Evolutionary conservation across 1,140 invertebrate genomes (phyloP).

Genomic region (Drosophila sechellia): DNA sequence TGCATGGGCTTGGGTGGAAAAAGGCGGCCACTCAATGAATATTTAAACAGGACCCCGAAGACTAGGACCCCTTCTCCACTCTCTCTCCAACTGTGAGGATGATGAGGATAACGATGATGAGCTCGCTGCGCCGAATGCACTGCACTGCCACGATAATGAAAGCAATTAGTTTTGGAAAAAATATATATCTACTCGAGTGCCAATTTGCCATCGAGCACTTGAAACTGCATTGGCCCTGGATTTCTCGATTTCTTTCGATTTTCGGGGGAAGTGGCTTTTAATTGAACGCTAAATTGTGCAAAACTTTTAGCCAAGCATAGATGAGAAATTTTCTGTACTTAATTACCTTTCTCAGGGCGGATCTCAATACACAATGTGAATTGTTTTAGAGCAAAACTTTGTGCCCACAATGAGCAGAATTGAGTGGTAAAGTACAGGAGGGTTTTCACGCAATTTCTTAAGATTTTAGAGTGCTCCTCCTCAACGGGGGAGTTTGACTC

Average conservation of each 20-base stretch:
- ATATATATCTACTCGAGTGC: conserved; percentile 46
- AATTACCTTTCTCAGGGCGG: conserved; percentile 42
- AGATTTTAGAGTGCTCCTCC: background rate
- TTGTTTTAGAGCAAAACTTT: conserved; percentile 39
- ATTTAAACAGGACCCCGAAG: conserved; percentile 61
- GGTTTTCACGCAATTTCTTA: conserved; percentile 20
- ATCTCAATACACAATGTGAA: conserved; percentile 36
- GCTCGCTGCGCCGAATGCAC: conserved; percentile 19
- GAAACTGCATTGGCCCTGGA: conserved; percentile 40
- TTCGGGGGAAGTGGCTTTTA: conserved; percentile 56
- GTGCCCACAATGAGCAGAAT: conserved; percentile 7
- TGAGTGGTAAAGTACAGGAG: conserved; percentile 15
- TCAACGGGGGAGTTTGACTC: background rate
- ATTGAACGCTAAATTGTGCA: conserved; percentile 73
- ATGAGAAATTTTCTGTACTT: conserved; percentile 49
- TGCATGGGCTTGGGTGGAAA: conserved; percentile 45
- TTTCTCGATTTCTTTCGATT: background rate
- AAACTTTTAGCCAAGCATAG: conserved; percentile 34
- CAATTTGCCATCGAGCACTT: conserved; percentile 62
- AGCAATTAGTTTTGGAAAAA: conserved; percentile 72
- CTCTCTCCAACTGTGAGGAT: background rate
- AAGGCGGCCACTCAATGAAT: conserved; percentile 59
- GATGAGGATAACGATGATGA: conserved; percentile 17
- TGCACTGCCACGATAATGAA: conserved; percentile 66
- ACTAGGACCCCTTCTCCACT: conserved; percentile 3